Evolutionary conservation across 1,140 invertebrate genomes (phyloP), one percentile per base, ranked within the genome.

Genomic region (Drosophila bocqueti): DNA sequence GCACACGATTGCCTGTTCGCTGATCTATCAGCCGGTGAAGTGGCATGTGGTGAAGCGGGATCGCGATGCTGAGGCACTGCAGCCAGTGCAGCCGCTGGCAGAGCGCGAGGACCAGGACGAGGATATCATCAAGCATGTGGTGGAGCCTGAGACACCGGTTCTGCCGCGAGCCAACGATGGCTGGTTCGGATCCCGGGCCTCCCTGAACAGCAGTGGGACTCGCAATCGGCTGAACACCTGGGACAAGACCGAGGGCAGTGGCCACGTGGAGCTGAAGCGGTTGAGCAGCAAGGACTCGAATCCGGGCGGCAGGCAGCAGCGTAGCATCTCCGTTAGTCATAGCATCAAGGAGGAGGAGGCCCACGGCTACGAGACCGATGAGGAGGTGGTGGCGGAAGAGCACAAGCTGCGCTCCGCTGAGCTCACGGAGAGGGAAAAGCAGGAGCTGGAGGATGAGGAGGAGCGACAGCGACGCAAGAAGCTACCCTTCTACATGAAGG

Each of bases 111-210:
- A 91, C 9, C 80, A 91, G 52, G 89, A 86, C 18, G 80, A 85
- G 21, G 65, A 80, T 29, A 82, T 80, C 43, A 83, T 86, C 36
- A 72, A 79, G 69, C 38, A 78, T 93, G 95, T 96, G 11, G 94
- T 94, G 6, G 95, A 95, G 68, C 94, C 95, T 4, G 95, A 94
- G 57, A 93, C 95, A 9, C 95, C 95, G 3, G 95, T 95, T 93
- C 94, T 96, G 94, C 93, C 95, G 2, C 91, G 93, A 54, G 94
- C 95, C 10, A 96, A 96, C 74, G 95, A 96, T 74, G 95, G 95
- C 3, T 96, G 95, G 94, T 96, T 94, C 66, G 93, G 93, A 40
- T 94, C 93, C 7, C 81, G 91, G 16, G 71, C 81, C 21, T 94
- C 93, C 0, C 61, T 92, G 6, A 92, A 92, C 26, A 87, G 91